Conservation (phyloP, 2,888 invertebrate species). For the Brachypalpus laphriformis region DNA sequence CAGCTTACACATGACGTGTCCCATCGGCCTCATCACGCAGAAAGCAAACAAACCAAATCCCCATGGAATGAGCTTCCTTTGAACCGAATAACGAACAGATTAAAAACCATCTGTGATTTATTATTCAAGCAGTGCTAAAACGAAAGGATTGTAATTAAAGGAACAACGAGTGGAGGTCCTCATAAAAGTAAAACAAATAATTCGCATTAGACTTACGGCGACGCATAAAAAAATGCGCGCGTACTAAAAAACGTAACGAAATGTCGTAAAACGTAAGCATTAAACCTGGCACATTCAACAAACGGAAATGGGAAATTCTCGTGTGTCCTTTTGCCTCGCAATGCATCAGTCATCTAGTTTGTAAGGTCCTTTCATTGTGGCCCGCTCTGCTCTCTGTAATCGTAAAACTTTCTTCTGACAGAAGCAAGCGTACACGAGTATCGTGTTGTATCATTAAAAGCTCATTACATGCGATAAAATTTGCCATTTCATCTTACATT, state of each 20-base stretch:
- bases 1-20: slow-evolving; percentile 3
- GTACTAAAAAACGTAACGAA: background rate
- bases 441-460: slow-evolving; percentile 64
- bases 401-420: slow-evolving; percentile 25
- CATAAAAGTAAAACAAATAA: slow-evolving; percentile 19
- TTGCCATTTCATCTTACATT: slow-evolving; percentile 64
- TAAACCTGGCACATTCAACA: slow-evolving; percentile 22
- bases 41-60: background rate
- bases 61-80: background rate
- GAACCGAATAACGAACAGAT: background rate
- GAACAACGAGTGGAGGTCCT: background rate
- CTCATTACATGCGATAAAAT: slow-evolving; percentile 67
- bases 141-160: slow-evolving; percentile 26
- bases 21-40: slow-evolving; percentile 2
- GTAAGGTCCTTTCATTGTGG: slow-evolving; percentile 16
- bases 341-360: slow-evolving; percentile 29
- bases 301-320: slow-evolving; percentile 46
- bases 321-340: slow-evolving; percentile 26
- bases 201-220: slow-evolving; percentile 4
- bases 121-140: background rate
- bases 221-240: background rate
- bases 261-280: slow-evolving; percentile 20
- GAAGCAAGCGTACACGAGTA: slow-evolving; percentile 12
- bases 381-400: slow-evolving; percentile 8
- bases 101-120: slow-evolving; percentile 25